Conservation (phyloP, 2,888 invertebrate species). For the Congeria kusceri region DNA sequence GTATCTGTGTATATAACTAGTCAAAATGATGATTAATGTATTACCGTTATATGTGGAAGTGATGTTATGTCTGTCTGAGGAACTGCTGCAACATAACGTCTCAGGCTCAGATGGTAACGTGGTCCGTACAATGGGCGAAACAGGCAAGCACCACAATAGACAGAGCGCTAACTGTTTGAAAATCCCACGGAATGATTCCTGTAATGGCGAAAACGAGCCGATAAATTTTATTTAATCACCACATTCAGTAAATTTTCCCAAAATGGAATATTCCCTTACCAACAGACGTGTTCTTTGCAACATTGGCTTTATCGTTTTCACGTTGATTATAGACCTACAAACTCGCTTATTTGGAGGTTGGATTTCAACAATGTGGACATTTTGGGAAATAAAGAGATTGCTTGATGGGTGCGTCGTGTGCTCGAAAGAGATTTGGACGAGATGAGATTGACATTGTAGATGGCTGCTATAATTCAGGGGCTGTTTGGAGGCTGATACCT, state of each 20-base stretch:
- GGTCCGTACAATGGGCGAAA: too few species aligned
- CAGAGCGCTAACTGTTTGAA: conserved; percentile 1
- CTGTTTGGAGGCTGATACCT: conserved; percentile 30
- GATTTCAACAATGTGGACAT: conserved; percentile 29
- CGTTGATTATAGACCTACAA: conserved; percentile 33
- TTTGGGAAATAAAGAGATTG: conserved; percentile 36
- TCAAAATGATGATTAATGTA: too few species aligned
- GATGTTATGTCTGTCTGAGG: too few species aligned
- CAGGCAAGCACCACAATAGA: not conserved
- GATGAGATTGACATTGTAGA: conserved; percentile 31
- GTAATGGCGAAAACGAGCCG: conserved; percentile 3
- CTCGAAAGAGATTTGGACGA: conserved; percentile 35
- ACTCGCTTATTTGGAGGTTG: conserved; percentile 29
- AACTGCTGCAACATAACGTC: too few species aligned
- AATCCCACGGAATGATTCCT: conserved; percentile 32
- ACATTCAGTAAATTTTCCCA: conserved; percentile 41
- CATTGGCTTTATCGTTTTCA: conserved; percentile 31
- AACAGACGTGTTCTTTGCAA: conserved; percentile 15
- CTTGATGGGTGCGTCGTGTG: conserved; percentile 38
- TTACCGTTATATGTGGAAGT: too few species aligned
- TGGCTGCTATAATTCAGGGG: conserved; percentile 32
- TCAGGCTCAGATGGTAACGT: too few species aligned
- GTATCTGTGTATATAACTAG: too few species aligned
- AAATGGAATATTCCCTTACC: conserved; percentile 22
- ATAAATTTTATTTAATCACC: conserved; percentile 42